Base-by-base conservation (phyloP, 2,797 vertebrate species). In the Sebastes taczanowskii region DNA sequence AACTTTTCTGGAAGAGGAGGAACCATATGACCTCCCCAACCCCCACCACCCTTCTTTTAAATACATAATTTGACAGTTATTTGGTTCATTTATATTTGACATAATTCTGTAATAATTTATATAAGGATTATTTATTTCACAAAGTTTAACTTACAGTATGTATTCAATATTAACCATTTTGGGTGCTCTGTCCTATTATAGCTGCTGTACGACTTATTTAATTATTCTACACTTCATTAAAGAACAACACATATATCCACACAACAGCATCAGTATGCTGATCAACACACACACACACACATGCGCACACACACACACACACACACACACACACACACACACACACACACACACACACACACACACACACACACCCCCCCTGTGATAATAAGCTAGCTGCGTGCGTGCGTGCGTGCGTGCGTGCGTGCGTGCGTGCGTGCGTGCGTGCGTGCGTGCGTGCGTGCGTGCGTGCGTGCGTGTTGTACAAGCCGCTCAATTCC, bases 391-490 rank as follows among this genome's bases (percentile, higher is more conserved):
- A 4, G 6, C 7, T 60, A 27, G 4, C 25, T 30, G 16, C n/a
- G 16, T 32, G 27, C 5, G 27, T 27, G 27, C 5, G 27, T 27
- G 27, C 1, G 66, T 23, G n/a, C 2, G 32, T n/a, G 59, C 5
- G 20, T 34, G 5, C 7, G 20, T 11, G 32, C 2, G 29, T 7
- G 34, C 2, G 34, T 5, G 34, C 4, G 34, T 35, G 34, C 1
- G 30, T 1, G 32, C 2, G 29, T 29, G 29, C 6, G 29, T 30
- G 32, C 1, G 8, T 9, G 32, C 0, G 9, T 32, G 9, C 0
- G 32, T 0, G 34, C 0, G 34, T 4, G 34, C 2, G 34, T 4
- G 34, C 1, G 11, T 2, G 34, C 1, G 11, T 11, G 34, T 1
- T 13, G 32, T 14, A 59, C 58, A 9, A 29, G 8, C 14, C 7